These are phyloP conservation scores for Platycheirus albimanus DNA, from an alignment of 2,888 invertebrate genomes.

Conservation along the genomic window DNA sequence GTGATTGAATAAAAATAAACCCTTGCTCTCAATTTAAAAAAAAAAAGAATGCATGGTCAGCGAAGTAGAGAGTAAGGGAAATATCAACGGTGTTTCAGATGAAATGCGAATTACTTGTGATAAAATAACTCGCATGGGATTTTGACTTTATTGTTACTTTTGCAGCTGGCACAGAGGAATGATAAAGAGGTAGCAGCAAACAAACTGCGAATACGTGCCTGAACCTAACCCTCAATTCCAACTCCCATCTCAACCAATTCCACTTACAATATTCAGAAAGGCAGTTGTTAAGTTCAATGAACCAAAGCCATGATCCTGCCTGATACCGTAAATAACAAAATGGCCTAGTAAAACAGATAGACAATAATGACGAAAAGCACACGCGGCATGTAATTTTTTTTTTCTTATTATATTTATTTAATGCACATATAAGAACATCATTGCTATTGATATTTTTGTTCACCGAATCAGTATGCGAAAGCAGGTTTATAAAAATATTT, in stretches of 20 bases:
- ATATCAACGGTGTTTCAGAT: neutral
- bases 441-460: constrained; percentile 48
- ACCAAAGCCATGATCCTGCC: constrained; percentile 32
- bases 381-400: constrained; percentile 14
- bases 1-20: too few species aligned
- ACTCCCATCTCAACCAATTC: neutral
- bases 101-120: constrained; percentile 61
- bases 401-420: neutral
- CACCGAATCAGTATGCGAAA: constrained; percentile 50
- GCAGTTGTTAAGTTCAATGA: constrained; percentile 50
- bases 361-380: constrained; percentile 33
- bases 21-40: too few species aligned
- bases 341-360: constrained; percentile 19
- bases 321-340: constrained; percentile 40
- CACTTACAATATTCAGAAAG: constrained; percentile 2
- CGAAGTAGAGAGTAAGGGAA: neutral
- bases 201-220: constrained; percentile 58
- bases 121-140: constrained; percentile 57
- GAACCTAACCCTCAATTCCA: neutral
- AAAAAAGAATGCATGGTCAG: too few species aligned
- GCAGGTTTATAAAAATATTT: constrained; percentile 52
- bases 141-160: constrained; percentile 42
- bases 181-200: constrained; percentile 54
- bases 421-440: constrained; percentile 51
- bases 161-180: constrained; percentile 45